Conservation (phyloP, 2,888 invertebrate genomes). For the Ochlodes sylvanus region DNA sequence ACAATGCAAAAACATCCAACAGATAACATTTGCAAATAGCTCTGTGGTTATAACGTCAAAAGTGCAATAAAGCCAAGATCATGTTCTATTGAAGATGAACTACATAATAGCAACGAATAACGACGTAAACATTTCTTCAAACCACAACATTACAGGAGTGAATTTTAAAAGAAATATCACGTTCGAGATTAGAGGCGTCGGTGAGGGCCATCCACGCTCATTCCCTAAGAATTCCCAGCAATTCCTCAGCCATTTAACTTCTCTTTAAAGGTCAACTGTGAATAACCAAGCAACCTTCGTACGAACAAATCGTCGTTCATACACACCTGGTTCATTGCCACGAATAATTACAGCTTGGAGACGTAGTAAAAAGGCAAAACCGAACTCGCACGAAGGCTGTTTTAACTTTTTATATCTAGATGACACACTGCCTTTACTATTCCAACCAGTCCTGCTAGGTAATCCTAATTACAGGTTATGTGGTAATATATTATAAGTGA, state of each 20-base stretch:
- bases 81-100: constrained; percentile 16
- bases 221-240: constrained; percentile 51
- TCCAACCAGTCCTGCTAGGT: constrained; percentile 32
- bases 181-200: constrained; percentile 13
- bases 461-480: constrained; percentile 27
- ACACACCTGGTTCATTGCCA: constrained; percentile 64
- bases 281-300: constrained; percentile 70
- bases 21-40: constrained; percentile 11
- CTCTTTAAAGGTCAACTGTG: constrained; percentile 74
- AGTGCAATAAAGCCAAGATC: background rate
- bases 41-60: constrained; percentile 24
- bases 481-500: constrained; percentile 32
- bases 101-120: constrained; percentile 26
- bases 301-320: constrained; percentile 53
- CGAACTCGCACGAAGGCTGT: constrained; percentile 44
- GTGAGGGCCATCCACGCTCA: constrained; percentile 36
- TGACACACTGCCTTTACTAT: constrained; percentile 55
- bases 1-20: background rate
- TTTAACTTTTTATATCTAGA: constrained; percentile 57
- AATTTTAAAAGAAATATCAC: constrained; percentile 31
- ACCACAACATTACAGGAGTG: constrained; percentile 26
- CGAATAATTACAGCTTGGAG: constrained; percentile 66
- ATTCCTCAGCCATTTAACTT: constrained; percentile 60
- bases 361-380: constrained; percentile 59
- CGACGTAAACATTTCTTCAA: constrained; percentile 27